Base-by-base conservation (phyloP, 2,113 vertebrate species). In the Amphilophus citrinellus region DNA sequence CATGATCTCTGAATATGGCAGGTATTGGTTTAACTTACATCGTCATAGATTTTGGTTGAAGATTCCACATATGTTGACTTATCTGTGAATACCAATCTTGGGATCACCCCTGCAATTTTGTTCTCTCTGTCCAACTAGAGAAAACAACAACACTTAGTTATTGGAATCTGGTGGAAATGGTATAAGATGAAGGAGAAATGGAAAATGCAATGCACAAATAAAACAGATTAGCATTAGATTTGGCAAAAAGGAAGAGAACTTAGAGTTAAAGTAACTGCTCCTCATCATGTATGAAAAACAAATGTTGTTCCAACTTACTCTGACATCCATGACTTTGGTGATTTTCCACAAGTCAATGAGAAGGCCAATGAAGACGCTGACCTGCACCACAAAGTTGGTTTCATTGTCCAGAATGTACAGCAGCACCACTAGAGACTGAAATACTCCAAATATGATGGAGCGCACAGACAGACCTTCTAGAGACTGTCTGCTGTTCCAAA, bases 271-370 rank as follows among this genome's bases (percentile, higher is more conserved):
- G 30, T 27, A 73, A 32, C 30, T 32, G 6, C 66, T 73, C 10
- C 44, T 71, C 66, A 53, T 71, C 24, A 10, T 71, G 66, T 24
- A 20, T 7, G 24, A 3, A 57, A 73, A 53, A 56, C 2, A 0
- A 35, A 53, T 73, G 13, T 17, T 73, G 13, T 17, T 61, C 3
- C 15, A 57, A 91, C 97, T 96, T 87, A 99, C 98, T 96, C 85
- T 96, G 84, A 99, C 97, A 0, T 99, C 98, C 98, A 99, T 99
- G 94, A 99, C 98, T 92, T 99, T 99, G 73, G 98, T 99, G 93
- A 99, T 99, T 95, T 99, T 99, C 98, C 98, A 99, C 93, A 99
- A 96, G 90, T 99, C 98, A 1, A 99, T 99, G 37, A 99, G 97
- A 58, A 99, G 97, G 81, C 98, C 98, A 0, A 99, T 97, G 95